These are phyloP conservation scores for Phrynocephalus forsythii DNA, from an alignment of 2,797 vertebrate species.

Conservation along the genomic window DNA sequence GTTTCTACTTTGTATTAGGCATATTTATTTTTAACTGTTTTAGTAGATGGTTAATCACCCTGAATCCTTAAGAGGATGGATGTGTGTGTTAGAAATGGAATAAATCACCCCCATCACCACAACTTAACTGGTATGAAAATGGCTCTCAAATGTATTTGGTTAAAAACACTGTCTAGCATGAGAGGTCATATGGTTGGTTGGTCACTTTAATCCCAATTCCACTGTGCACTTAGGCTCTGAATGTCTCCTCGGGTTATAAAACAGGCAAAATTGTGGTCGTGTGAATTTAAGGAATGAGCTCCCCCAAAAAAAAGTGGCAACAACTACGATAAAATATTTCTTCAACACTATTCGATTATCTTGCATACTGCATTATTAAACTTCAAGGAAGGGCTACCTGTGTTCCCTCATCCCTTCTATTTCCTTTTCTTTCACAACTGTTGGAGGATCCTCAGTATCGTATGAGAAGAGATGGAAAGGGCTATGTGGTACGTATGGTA, in stretches of 20 bases:
- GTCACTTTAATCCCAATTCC: neutral
- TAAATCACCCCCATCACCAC: no score
- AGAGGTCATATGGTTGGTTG: neutral
- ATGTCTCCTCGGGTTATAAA: neutral
- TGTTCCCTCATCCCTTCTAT: slow-evolving; percentile 76
- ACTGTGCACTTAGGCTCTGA: neutral
- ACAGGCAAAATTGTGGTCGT: slow-evolving; percentile 25
- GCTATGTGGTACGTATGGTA: slow-evolving; percentile 91
- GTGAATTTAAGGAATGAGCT: slow-evolving; percentile 27
- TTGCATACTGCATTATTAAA: slow-evolving; percentile 30
- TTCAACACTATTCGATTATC: slow-evolving; percentile 29
- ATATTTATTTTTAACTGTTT: no score
- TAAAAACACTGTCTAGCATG: no score
- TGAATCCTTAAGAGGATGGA: no score
- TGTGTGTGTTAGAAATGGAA: no score
- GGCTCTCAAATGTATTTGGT: no score
- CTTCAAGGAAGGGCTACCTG: slow-evolving; percentile 78
- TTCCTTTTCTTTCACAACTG: slow-evolving; percentile 79
- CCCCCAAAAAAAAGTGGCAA: slow-evolving; percentile 21
- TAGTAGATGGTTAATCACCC: no score
- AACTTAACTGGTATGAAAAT: no score
- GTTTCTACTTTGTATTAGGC: no score
- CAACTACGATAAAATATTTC: slow-evolving; percentile 40
- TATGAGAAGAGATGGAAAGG: slow-evolving; percentile 93
- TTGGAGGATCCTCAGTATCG: slow-evolving; percentile 85